These are phyloP conservation scores for Pogonocichla stellata DNA, from an alignment of 2,113 vertebrate species.

Conservation along the genomic window DNA sequence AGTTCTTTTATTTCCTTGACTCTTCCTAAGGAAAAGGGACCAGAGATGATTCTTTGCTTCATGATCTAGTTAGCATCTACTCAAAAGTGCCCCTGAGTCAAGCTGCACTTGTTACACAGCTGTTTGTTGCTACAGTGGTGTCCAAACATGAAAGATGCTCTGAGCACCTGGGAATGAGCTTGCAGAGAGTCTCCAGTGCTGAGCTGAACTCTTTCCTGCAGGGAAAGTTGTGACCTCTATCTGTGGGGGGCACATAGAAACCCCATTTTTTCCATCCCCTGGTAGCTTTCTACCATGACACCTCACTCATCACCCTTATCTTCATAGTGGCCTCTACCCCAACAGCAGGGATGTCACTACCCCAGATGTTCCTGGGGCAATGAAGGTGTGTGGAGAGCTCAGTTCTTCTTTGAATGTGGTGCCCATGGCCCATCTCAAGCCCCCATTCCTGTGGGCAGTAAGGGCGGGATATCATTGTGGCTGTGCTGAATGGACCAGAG, in stretches of 20 bases:
- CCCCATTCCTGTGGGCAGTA: not conserved
- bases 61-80: not conserved
- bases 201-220: not conserved
- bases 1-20: not conserved
- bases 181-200: not conserved
- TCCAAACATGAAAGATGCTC: not conserved
- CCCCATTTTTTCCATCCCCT: not conserved
- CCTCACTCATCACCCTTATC: not conserved
- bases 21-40: not conserved
- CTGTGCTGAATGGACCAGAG: not conserved
- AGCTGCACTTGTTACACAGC: not conserved
- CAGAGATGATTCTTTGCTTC: not conserved
- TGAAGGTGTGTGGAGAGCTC: not conserved
- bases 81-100: not conserved
- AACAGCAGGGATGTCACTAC: not conserved
- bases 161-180: not conserved
- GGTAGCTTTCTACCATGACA: not conserved
- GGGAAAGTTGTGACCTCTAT: not conserved
- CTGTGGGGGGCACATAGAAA: not conserved
- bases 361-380: fast-evolving
- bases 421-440: not conserved
- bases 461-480: not conserved
- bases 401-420: not conserved
- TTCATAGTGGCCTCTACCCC: not conserved
- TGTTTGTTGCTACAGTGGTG: fast-evolving